A percentile compares a stretch with the other conserved stretches of the same genome.
Conservation (phyloP, 2,113 vertebrate species). For the Melanocharis versteri region DNA sequence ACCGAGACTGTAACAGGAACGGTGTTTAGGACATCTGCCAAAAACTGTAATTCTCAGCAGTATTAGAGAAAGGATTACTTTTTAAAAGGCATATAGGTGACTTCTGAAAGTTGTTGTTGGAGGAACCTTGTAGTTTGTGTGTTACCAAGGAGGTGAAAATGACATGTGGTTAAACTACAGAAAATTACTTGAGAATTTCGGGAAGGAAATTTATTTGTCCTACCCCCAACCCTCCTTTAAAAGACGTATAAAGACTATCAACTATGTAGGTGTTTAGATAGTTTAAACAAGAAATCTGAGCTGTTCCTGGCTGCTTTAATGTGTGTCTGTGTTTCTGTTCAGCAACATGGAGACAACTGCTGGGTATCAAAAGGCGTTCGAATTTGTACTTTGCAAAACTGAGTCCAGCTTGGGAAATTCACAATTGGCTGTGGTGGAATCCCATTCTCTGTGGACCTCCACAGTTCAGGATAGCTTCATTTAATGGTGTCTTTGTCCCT, state of each 20-base stretch:
- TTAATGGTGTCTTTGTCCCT: background rate
- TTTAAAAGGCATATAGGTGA: slow-evolving; percentile 15
- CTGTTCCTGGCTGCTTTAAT: background rate
- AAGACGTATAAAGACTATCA: background rate
- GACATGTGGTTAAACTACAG: background rate
- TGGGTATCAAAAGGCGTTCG: background rate
- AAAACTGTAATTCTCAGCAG: slow-evolving; percentile 43
- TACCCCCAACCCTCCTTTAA: background rate
- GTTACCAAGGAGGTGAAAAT: background rate
- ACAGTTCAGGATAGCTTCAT: background rate
- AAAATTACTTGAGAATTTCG: background rate
- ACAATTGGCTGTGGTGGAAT: background rate
- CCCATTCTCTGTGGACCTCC: background rate
- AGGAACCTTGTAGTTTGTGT: background rate
- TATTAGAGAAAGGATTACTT: slow-evolving; percentile 24
- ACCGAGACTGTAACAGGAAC: slow-evolving; percentile 34
- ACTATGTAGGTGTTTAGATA: background rate
- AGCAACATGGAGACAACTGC: background rate
- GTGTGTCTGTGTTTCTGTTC: background rate
- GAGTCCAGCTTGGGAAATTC: background rate
- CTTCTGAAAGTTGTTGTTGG: background rate
- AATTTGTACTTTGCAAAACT: background rate
- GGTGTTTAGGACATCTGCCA: slow-evolving; percentile 50
- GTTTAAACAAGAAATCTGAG: background rate
- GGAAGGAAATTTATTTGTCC: background rate